Base-by-base conservation (phyloP, 2,888 invertebrate genomes). In the Priocnemis perturbator region DNA sequence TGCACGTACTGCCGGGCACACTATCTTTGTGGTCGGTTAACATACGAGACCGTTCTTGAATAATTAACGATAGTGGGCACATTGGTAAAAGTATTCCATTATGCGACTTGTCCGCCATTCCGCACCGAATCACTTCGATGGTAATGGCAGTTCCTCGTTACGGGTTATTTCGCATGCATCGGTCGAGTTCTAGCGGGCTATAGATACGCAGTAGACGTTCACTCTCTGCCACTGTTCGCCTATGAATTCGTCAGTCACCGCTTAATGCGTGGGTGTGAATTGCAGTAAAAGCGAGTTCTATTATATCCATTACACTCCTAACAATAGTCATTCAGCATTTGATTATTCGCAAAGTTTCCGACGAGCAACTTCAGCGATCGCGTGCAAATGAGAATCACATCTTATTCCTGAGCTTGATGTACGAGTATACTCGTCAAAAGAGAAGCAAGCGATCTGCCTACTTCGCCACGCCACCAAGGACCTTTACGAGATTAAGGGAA, bases 31-130 rank as follows among this genome's bases (percentile, higher is more conserved):
- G 55, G 37, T 79, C 77, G 81, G 83, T 81, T 80, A 83, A 83
- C 79, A 83, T 79, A 72, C 77, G 79, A 75, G 77, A 81, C 83
- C 77, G 79, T 82, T 80, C 82, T 76, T 85, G 85, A 84, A 85
- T 85, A 85, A 85, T 85, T 85, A 84, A 85, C 76, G 78, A 75
- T 78, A 70, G 74, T 67, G 70, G 71, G 70, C 77, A 73, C 78
- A 78, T 74, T 81, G 84, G 81, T 85, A 84, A 85, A 85, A 85
- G 85, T 85, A 85, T 85, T 84, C 85, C 85, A 85, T 84, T 85
- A 84, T 83, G 78, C 76, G 79, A 84, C 77, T 77, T 79, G 82
- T 83, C 69, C 80, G 79, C 78, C 81, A 72, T 73, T 77, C 80
- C 73, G 69, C 71, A 70, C 60, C 67, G 68, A 74, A 75, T 74